Base-by-base conservation (phyloP, 2,113 vertebrate species). In the Pygoscelis adeliae region DNA sequence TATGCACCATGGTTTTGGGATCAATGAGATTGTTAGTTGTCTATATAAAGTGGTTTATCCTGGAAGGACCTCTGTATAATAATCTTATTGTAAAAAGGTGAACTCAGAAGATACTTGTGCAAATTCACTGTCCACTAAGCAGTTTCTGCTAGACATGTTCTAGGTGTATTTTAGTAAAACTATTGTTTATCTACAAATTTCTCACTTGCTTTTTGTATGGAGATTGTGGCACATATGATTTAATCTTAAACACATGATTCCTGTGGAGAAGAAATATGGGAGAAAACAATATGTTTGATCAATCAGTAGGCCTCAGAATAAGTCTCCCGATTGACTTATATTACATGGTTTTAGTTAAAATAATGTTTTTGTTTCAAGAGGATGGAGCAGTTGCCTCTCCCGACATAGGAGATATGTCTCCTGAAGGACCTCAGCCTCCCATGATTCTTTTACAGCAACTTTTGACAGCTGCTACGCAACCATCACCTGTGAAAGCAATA, bases 401-500 rank as follows among this genome's bases (percentile, higher is more conserved):
- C 2, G 99, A 99, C 82, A 98, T 99, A 20, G 99, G 98, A 32
- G 99, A 99, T 96, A 97, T 99, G 98, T 99, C 99, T 89, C 99
- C 99, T 42, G 99, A 99, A 96, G 99, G 99, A 77, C 99, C 99
- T 4, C 99, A 99, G 77, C 99, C 99, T 88, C 99, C 99, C 4
- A 98, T 99, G 97, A 99, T 99, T 95, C 99, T 99, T 72, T 88
- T 99, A 74, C 99, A 99, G 98, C 99, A 99, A 96, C 98, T 99
- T 78, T 95, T 99, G 40, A 98, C 99, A 17, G 98, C 99, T 25
- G 99, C 99, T 94, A 99, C 99, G 0, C 99, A 99, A 76, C 99
- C 99, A 5, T 99, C 99, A 4, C 99, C 99, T 7, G 99, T 99
- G 96, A 99, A 99, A 98, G 99, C 99, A 85, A 99, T 99, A 89